Percentiles rank a stretch among this genome's conserved stretches.
Evolutionary conservation across 2,888 invertebrate genomes (phyloP).

Genomic region (Andrena bicolor): DNA sequence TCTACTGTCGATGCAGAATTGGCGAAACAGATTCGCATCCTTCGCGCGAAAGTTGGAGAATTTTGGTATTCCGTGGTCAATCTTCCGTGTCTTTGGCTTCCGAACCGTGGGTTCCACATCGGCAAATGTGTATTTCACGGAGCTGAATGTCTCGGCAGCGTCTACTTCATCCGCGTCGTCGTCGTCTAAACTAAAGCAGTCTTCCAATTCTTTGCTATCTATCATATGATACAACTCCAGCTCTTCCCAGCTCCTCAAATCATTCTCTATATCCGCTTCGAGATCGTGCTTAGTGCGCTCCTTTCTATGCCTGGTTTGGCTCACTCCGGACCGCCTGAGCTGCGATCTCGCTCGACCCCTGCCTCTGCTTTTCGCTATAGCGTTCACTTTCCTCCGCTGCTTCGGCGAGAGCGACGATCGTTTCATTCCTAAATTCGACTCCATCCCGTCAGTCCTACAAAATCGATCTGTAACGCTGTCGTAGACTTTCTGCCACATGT

Average conservation of each 20-base stretch:
- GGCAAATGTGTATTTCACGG: slow-evolving; percentile 55
- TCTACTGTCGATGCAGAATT: slow-evolving; percentile 26
- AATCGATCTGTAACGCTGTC: slow-evolving; percentile 58
- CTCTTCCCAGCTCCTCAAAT: slow-evolving; percentile 71
- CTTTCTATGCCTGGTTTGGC: slow-evolving; percentile 77
- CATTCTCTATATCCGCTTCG: slow-evolving; percentile 70
- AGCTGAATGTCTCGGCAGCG: slow-evolving; percentile 10
- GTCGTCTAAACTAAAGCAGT: slow-evolving; percentile 38
- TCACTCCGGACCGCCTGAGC: slow-evolving; percentile 77
- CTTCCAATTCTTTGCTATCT: slow-evolving; percentile 16
- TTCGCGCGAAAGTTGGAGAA: slow-evolving; percentile 54
- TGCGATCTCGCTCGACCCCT: slow-evolving; percentile 77
- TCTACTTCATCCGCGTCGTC: slow-evolving; percentile 42
- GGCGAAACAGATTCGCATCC: slow-evolving; percentile 48
- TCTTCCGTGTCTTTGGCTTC: slow-evolving; percentile 49
- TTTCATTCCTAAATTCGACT: slow-evolving; percentile 54
- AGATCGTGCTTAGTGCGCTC: slow-evolving; percentile 74
- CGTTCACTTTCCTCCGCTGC: slow-evolving; percentile 64
- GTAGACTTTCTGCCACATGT: slow-evolving; percentile 64
- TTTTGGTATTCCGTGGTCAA: slow-evolving; percentile 27
- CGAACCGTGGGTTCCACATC: slow-evolving; percentile 62
- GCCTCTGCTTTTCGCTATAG: slow-evolving; percentile 71
- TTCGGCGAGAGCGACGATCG: slow-evolving; percentile 59
- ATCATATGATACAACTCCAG: slow-evolving; percentile 36
- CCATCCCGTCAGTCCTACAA: slow-evolving; percentile 26